Base-by-base conservation (phyloP, 2,113 vertebrate species). In the Hippocampus mohnikei region DNA sequence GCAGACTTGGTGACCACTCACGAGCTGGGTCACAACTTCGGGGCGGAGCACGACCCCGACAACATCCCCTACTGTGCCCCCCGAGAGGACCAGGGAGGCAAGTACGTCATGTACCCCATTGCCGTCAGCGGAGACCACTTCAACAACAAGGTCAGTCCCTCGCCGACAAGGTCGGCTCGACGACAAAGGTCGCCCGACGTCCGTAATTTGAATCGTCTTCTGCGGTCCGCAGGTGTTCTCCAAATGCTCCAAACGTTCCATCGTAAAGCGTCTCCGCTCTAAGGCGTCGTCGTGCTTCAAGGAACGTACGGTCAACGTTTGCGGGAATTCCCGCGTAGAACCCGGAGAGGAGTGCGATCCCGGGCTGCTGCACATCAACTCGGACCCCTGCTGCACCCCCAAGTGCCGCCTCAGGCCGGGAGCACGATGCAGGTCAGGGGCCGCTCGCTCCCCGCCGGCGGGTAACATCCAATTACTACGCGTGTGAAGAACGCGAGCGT, bases 101-200 rank as follows among this genome's bases (percentile, higher is more conserved):
- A 99, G 50, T 99, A 93, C 0, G 95, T 99, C 27, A 99, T 98
- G 97, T 98, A 97, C 70, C 96, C 97, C 58, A 98, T 98, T 44
- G 97, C 97, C 15, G 96, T 98, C 88, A 98, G 96, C 9, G 97
- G 97, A 2, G 97, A 99, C 69, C 95, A 98, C 12, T 87, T 91
- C 85, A 98, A 99, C 89, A 99, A 99, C 80, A 98, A 97, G 96
- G 97, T 98, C 25, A n/a, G n/a, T 15, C 8, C 2, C 7, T 1
- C 10, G 8, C 0, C 33, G 37, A 42, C 41, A 12, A 11, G 41
- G 46, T 18, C 5, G 5, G 41, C 41, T 42, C 41, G 13, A 48
- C 15, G 15, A 5, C 44, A 48, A 48, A 16, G 15, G 46, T 18
- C 15, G 5, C 33, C 33, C 33, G 33, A 37, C 33, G 16, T 48